Percentiles rank a stretch among this genome's conserved stretches.
These are phyloP conservation scores for Folsomia candida DNA, from an alignment of 2,888 invertebrate genomes.

Conservation along the genomic window DNA sequence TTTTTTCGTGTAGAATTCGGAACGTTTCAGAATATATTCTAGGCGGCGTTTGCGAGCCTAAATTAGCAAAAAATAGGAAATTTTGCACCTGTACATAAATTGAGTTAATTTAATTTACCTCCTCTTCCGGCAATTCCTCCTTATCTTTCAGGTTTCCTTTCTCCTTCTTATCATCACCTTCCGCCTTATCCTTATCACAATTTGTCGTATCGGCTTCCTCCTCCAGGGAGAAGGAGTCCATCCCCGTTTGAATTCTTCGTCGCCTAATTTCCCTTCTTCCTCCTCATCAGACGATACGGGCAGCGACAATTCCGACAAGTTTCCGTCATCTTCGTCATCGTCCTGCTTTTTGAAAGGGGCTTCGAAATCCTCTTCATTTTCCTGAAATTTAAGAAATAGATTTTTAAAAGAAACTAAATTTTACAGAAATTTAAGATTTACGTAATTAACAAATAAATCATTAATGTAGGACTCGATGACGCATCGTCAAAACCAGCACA, in stretches of 20 bases:
- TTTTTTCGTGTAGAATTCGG: constrained; percentile 70
- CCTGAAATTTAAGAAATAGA: no score
- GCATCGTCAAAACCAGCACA: no score
- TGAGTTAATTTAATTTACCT: neutral
- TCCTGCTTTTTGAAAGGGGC: no score
- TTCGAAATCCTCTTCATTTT: no score
- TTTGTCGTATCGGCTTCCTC: neutral
- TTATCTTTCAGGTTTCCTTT: neutral
- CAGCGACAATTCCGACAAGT: neutral
- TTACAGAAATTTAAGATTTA: no score
- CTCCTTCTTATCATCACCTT: neutral
- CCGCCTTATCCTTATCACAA: no score
- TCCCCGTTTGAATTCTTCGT: no score
- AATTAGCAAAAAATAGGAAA: neutral
- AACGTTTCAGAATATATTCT: constrained; percentile 94
- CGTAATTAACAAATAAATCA: no score
- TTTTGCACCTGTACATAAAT: neutral
- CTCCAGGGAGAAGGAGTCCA: neutral
- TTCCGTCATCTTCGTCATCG: neutral
- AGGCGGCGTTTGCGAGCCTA: constrained; percentile 54
- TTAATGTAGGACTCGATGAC: no score
- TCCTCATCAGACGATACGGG: neutral
- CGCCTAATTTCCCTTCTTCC: no score
- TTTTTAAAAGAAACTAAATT: no score
- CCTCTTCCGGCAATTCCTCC: neutral